phyloP scores from a whole-genome alignment of 2,888 invertebrate genomes.

The Pteria penguin region DNA sequence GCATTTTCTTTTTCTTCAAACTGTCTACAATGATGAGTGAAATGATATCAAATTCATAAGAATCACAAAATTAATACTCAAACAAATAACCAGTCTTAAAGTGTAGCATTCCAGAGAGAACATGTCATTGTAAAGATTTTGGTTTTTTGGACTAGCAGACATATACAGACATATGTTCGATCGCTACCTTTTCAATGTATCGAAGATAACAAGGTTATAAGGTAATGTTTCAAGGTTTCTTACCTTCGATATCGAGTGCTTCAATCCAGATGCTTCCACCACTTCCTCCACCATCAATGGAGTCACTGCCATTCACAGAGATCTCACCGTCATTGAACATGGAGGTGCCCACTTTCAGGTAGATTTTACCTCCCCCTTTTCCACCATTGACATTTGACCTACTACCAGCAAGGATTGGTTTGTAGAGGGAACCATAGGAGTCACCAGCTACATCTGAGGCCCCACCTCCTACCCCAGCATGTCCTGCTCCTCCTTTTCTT shows the following conservation, averaged over 20 bases:
- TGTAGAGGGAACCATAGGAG: slow-evolving; percentile 65
- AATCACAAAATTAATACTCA: no score
- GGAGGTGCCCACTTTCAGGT: slow-evolving; percentile 54
- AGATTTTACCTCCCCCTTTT: slow-evolving; percentile 63
- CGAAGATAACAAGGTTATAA: no score
- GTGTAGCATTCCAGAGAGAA: no score
- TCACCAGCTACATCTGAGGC: slow-evolving; percentile 40
- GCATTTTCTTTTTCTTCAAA: no score
- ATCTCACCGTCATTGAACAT: slow-evolving; percentile 67
- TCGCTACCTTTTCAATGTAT: no score
- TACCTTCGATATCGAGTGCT: slow-evolving; percentile 52
- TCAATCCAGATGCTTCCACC: slow-evolving; percentile 67
- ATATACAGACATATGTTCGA: no score
- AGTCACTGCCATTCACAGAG: slow-evolving; percentile 58
- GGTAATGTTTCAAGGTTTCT: no score
- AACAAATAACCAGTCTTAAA: no score
- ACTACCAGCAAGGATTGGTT: slow-evolving; percentile 61
- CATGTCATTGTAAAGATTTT: no score
- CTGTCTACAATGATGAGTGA: no score
- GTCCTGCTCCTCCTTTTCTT: slow-evolving; percentile 60
- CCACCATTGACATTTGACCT: slow-evolving; percentile 54
- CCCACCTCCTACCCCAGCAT: slow-evolving; percentile 64
- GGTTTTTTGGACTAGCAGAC: no score
- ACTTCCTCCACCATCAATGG: slow-evolving; percentile 65
- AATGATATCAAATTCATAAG: no score